Percentiles rank a stretch among this genome's conserved stretches.
Conservation (phyloP, 2,888 invertebrate species). For the Pseudococcus viburni region DNA sequence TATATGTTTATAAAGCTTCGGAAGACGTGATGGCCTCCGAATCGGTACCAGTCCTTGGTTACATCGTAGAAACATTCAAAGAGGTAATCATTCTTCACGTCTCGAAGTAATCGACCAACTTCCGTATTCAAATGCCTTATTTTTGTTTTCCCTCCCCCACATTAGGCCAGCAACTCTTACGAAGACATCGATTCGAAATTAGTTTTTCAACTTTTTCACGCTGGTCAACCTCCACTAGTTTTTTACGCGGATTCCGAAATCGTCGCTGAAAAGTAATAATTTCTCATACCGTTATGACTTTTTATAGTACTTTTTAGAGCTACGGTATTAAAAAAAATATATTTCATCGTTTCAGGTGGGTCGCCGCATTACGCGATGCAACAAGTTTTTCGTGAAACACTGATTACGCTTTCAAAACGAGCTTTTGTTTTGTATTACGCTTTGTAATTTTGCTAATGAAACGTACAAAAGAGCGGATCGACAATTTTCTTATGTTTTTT, state of each 20-base stretch:
- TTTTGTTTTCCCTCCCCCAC: not conserved
- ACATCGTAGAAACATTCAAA: slow-evolving; percentile 70
- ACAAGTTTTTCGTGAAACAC: slow-evolving; percentile 68
- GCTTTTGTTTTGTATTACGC: slow-evolving; percentile 17
- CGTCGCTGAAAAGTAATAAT: slow-evolving; percentile 71
- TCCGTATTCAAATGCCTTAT: slow-evolving; percentile 52
- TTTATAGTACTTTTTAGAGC: not conserved
- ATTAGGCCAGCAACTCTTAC: slow-evolving; percentile 69
- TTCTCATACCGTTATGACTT: not conserved
- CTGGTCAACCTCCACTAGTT: slow-evolving; percentile 72
- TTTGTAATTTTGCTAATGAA: slow-evolving; percentile 27
- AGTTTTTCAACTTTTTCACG: slow-evolving; percentile 73
- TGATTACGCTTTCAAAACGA: slow-evolving; percentile 8
- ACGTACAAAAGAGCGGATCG: not conserved
- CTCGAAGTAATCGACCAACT: not conserved
- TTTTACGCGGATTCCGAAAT: slow-evolving; percentile 72
- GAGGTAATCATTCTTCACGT: slow-evolving; percentile 67
- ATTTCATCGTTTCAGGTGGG: slow-evolving; percentile 69
- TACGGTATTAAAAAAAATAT: not conserved
- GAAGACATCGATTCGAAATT: slow-evolving; percentile 72
- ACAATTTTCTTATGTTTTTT: slow-evolving; percentile 10
- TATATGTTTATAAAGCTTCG: slow-evolving; percentile 74
- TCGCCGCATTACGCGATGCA: slow-evolving; percentile 70
- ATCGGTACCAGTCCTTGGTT: slow-evolving; percentile 74
- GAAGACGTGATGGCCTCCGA: slow-evolving; percentile 75